Base-by-base conservation (phyloP, 2,888 invertebrate species). In the Anthophora plumipes region DNA sequence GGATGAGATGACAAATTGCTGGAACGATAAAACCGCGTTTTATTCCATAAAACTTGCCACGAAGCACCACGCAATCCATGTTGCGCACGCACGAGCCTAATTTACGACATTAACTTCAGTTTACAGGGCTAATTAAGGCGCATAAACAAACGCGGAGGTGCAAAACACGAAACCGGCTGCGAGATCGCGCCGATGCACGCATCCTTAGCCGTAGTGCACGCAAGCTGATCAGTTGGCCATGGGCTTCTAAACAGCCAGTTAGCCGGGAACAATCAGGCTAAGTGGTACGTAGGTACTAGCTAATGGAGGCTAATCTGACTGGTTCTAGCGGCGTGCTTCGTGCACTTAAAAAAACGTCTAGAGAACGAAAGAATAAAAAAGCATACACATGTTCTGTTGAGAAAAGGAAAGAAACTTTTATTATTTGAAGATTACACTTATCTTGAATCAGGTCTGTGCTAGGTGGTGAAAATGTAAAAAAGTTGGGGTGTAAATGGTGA, bases 261-360 rank as follows among this genome's bases (percentile, higher is more conserved):
- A 78, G 74, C 63, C 82, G 75, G 79, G 87, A 91, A 89, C 89
- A 90, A 91, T 90, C 88, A 84, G 84, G 68, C 84, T 85, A 89
- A 90, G 89, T 89, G 88, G 90, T 86, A 89, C 89, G 86, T 89
- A 88, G 85, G 84, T 82, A 82, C 87, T 85, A 87, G 86, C 89
- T 92, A 90, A 92, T 90, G 87, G 89, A 84, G 89, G 85, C 89
- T 91, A 91, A 92, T 91, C 91, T 86, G 82, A 80, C 83, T 63
- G 80, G 87, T 90, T 88, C 61, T 85, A 83, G 84, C 85, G 69
- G 82, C 77, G 77, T 82, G 86, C 85, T 88, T 88, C 88, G 83
- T 85, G 89, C 85, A 83, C 74, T 87, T 9, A 9, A 31, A 54
- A 12, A 41, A 20, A n/a, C n/a, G 12, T 9, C 22, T 20, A 2